Conservation (phyloP, 2,888 invertebrate species). For the Mylabris sibirica region DNA sequence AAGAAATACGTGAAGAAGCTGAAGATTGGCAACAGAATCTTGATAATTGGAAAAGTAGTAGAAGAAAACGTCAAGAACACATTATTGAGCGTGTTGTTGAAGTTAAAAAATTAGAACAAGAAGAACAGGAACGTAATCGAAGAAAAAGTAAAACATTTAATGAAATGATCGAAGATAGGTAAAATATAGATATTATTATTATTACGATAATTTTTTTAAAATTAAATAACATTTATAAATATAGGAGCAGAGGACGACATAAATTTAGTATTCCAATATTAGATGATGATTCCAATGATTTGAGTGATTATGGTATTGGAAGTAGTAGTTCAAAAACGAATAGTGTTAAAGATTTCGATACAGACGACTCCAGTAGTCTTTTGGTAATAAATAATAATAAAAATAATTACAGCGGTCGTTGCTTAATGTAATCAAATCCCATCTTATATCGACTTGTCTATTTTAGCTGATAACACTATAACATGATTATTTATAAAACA, state of each 20-base stretch:
- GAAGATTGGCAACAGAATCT: constrained; percentile 94
- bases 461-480: no score
- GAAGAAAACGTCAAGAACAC: constrained; percentile 91
- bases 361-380: constrained; percentile 56
- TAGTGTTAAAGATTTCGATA: constrained; percentile 56
- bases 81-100: constrained; percentile 90
- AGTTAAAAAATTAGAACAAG: constrained; percentile 81
- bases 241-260: constrained; percentile 65
- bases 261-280: constrained; percentile 73
- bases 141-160: constrained; percentile 91
- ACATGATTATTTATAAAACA: no score
- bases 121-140: constrained; percentile 73
- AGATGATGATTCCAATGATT: constrained; percentile 82
- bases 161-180: constrained; percentile 93
- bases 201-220: no score
- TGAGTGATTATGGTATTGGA: constrained; percentile 81
- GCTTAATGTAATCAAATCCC: no score
- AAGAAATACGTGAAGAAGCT: constrained; percentile 81
- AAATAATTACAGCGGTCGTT: neutral
- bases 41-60: constrained; percentile 92
- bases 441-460: no score
- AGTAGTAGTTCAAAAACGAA: constrained; percentile 55
- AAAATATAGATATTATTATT: constrained; percentile 35
- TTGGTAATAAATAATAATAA: constrained; percentile 48
- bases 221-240: constrained; percentile 17